Evolutionary conservation across 2,888 invertebrate species (phyloP), one percentile per base, ranked within the genome.

Genomic region (Eugnorisma glareosa): DNA sequence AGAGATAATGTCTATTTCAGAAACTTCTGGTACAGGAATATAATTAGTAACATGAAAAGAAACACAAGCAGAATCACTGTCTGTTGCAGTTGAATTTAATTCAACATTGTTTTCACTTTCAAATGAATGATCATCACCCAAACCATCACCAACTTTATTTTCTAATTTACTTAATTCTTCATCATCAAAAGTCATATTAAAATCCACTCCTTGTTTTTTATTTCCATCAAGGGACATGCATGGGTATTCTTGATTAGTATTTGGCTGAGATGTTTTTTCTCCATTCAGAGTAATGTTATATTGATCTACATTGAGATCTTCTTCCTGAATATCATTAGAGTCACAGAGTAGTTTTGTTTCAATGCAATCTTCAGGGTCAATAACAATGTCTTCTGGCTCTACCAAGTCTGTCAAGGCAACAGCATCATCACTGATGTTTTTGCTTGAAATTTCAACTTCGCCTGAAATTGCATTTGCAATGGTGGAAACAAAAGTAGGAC

Each of bases 401-500:
- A 51, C 48, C 18, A 67, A 72, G 37, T 74, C 64, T 37, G 37
- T 73, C 7, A 48, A 6, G 43, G 13, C 35, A 48, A 71, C 24
- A 37, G 74, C 35, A 24, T 73, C 74, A 35, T 81, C 68, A 64
- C 24, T 24, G 11, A 67, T 69, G 2, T 70, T 75, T 77, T 83
- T 81, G 72, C 81, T 86, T 64, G 88, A 74, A 77, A 91, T 85
- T 88, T 91, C 89, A 37, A 91, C 72, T 89, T 93, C 93, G 45
- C 90, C 91, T 70, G 90, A 63, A 84, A 87, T 88, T 18, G 83
- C 81, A 90, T 91, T 90, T 69, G 88, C 67, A 78, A 87, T 79
- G 43, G 89, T 84, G 64, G 92, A 88, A 74, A 90, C 85, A 91
- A 95, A 95, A 57, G 95, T 94, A 43, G 96, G 95, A 86, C 96